Evolutionary conservation across 2,888 invertebrate genomes (phyloP).

Genomic region (Drosophila antonietae): DNA sequence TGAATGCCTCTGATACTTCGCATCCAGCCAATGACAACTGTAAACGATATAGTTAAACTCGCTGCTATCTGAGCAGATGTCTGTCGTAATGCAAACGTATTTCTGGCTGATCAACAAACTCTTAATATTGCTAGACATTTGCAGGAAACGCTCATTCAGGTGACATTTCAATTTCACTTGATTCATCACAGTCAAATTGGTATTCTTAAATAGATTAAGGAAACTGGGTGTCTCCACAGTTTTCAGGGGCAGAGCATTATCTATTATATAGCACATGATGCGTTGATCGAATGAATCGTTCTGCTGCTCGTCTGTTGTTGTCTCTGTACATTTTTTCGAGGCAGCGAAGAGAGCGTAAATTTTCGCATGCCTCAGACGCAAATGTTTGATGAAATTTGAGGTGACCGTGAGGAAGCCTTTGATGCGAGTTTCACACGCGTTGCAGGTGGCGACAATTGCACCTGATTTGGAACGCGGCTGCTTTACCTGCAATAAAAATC

Average conservation of each 20-base stretch:
- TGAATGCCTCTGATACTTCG: slow-evolving; percentile 40
- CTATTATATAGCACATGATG: slow-evolving; percentile 40
- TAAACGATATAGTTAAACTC: slow-evolving; percentile 28
- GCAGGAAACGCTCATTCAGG: slow-evolving; percentile 25
- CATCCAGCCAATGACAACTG: slow-evolving; percentile 51
- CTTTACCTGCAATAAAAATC: slow-evolving; percentile 15
- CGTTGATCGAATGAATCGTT: slow-evolving; percentile 37
- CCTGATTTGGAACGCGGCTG: slow-evolving; percentile 29
- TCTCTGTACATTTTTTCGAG: slow-evolving; percentile 31
- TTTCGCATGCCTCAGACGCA: slow-evolving; percentile 41
- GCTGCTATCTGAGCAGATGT: slow-evolving; percentile 29
- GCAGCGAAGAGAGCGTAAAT: slow-evolving; percentile 40
- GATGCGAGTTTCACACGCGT: slow-evolving; percentile 42
- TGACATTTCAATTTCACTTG: slow-evolving; percentile 15
- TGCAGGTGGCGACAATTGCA: slow-evolving; percentile 44
- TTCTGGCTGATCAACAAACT: slow-evolving; percentile 21
- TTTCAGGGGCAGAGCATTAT: slow-evolving; percentile 24
- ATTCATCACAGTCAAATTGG: slow-evolving; percentile 34
- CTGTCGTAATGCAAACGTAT: slow-evolving; percentile 38
- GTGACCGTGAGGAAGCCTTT: slow-evolving; percentile 47
- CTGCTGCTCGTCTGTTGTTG: slow-evolving; percentile 11
- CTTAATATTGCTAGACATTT: slow-evolving; percentile 33
- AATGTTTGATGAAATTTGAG: slow-evolving; percentile 51
- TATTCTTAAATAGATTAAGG: slow-evolving; percentile 41
- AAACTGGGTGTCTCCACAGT: slow-evolving; percentile 42